Evolutionary conservation across 2,797 vertebrate species (phyloP).

Genomic region (Aratinga solstitialis): DNA sequence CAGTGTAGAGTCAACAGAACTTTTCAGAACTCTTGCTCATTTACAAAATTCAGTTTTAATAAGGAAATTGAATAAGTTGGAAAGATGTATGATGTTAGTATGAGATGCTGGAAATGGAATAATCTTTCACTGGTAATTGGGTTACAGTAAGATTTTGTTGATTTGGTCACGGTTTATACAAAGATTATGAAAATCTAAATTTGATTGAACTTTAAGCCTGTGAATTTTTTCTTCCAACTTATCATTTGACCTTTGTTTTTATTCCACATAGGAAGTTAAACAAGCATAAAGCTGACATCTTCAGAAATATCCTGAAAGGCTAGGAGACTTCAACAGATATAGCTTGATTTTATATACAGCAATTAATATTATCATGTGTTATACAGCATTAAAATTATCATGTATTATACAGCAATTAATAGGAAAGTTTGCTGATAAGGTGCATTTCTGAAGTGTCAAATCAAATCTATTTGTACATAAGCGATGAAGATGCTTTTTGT

Average conservation of each 20-base stretch:
- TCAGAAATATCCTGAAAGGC: background rate
- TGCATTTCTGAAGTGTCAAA: background rate
- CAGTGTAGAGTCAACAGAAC: background rate
- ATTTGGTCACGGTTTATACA: background rate
- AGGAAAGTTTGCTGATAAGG: background rate
- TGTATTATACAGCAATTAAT: background rate
- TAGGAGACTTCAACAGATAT: background rate
- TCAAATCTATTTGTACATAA: background rate
- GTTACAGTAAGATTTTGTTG: background rate
- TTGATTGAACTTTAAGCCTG: background rate
- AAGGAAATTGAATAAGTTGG: background rate
- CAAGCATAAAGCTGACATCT: background rate
- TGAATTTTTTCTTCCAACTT: background rate
- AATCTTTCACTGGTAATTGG: background rate
- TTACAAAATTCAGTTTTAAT: background rate
- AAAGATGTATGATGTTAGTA: background rate
- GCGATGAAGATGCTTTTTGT: background rate
- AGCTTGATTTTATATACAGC: background rate
- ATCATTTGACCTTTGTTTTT: background rate
- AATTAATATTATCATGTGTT: background rate
- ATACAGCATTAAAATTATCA: background rate
- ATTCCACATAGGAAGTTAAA: background rate
- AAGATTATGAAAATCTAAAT: background rate
- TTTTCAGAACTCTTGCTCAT: background rate
- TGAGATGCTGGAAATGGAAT: background rate